phyloP scores from a whole-genome alignment of 2,113 vertebrate species.

The Electrona antarctica region DNA sequence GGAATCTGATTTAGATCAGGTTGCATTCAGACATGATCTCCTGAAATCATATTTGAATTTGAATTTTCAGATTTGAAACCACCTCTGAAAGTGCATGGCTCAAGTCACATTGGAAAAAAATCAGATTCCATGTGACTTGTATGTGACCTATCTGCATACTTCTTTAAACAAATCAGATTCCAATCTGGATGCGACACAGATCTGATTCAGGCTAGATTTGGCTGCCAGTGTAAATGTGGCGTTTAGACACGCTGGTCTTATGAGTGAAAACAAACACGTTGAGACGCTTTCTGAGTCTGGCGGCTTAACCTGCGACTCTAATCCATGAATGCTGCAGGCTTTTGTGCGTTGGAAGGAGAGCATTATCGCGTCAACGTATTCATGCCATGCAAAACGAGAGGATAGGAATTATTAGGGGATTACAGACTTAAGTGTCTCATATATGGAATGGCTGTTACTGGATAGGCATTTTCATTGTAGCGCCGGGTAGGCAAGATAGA shows the following conservation, averaged over 20 bases:
- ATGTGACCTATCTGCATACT: too few relatives aligned
- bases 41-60: too few relatives aligned
- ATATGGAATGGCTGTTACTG: slow-evolving; percentile 25
- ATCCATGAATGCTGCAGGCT: slow-evolving; percentile 47
- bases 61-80: too few relatives aligned
- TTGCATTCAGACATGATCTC: too few relatives aligned
- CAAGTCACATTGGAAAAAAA: too few relatives aligned
- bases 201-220: too few relatives aligned
- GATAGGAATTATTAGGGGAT: slow-evolving; percentile 48
- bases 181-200: too few relatives aligned
- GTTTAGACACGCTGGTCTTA: background rate
- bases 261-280: slow-evolving; percentile 35
- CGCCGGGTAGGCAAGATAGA: slow-evolving; percentile 7
- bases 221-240: too few relatives aligned
- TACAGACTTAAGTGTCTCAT: slow-evolving; percentile 44
- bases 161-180: too few relatives aligned
- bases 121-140: too few relatives aligned
- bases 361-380: slow-evolving; percentile 49
- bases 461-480: slow-evolving; percentile 10
- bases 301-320: slow-evolving; percentile 33
- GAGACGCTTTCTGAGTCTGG: slow-evolving; percentile 27
- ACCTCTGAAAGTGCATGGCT: too few relatives aligned
- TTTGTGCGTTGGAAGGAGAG: slow-evolving; percentile 24
- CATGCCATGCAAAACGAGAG: slow-evolving; percentile 17
- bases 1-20: too few relatives aligned